Evolutionary conservation across 2,113 vertebrate genomes (phyloP).

Genomic region (Gymnobelideus leadbeateri): DNA sequence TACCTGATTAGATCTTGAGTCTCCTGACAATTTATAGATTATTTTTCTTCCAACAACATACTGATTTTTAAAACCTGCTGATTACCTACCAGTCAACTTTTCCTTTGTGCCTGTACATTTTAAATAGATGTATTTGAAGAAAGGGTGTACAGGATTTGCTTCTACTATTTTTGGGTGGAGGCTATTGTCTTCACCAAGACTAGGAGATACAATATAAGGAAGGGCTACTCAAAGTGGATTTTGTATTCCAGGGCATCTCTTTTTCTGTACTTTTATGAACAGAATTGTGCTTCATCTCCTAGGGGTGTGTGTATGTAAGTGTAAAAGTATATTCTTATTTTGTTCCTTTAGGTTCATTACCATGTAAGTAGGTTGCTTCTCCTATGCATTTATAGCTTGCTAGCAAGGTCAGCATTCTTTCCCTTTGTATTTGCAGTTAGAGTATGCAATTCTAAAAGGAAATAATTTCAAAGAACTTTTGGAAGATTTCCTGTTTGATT

Average conservation of each 20-base stretch:
- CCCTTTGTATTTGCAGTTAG: conserved; percentile 22
- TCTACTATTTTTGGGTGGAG: conserved; percentile 39
- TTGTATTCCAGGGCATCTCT: conserved; percentile 17
- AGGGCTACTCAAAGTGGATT: conserved; percentile 44
- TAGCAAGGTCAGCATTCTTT: conserved; percentile 21
- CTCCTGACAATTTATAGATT: conserved; percentile 36
- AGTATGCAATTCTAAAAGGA: conserved; percentile 49
- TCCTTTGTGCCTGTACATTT: conserved; percentile 47
- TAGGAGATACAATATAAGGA: conserved; percentile 14
- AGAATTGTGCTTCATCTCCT: background rate
- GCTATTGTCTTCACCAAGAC: conserved; percentile 44
- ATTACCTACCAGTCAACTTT: conserved; percentile 3
- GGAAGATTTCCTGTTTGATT: conserved; percentile 37
- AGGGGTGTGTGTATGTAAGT: background rate
- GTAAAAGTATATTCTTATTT: background rate
- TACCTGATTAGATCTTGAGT: conserved; percentile 52
- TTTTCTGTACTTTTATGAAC: background rate
- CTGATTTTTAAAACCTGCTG: conserved; percentile 16
- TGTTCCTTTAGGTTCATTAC: background rate
- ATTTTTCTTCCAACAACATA: conserved; percentile 36
- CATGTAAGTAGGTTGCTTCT: background rate
- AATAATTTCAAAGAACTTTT: conserved; percentile 53
- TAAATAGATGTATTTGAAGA: conserved; percentile 42
- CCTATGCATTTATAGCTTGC: conserved; percentile 36
- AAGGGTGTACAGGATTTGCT: conserved; percentile 31